Base-by-base conservation (phyloP, 2,888 invertebrate species). In the Meteorus colon region DNA sequence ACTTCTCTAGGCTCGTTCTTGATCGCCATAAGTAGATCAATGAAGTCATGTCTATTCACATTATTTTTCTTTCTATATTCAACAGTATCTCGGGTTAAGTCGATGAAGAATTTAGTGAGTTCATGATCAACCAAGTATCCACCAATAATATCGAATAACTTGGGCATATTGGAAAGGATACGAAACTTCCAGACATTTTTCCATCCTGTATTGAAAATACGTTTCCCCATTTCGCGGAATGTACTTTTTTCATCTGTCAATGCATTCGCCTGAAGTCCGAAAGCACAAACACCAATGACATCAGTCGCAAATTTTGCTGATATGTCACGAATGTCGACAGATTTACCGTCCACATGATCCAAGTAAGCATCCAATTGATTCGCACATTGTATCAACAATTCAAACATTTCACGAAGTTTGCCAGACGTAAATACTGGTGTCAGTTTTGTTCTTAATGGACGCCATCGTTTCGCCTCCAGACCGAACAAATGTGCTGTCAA, bases 401-500 rank as follows among this genome's bases (percentile, higher is more conserved):
- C 89, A 77, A 91, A 91, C 81, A 92, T 90, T 0, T 90, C 85
- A 80, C 92, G 92, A 37, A 91, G 91, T 77, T 91, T 91, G 55
- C 89, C 90, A 14, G 87, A 85, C 1, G 92, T 91, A 37, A 92
- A 90, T 1, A 90, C 90, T 0, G 92, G 89, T 1, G 92, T 90
- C 19, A 92, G 79, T 79, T 91, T 90, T 0, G 87, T 84, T 6
- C 92, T 87, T 1, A 90, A 84, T 1, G 83, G 81, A 75, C 90
- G 91, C 92, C 92, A 92, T 68, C 87, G 87, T 85, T 76, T 91
- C 91, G 92, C 92, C 92, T 78, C 89, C 78, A 92, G 91, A 91
- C 65, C 89, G 89, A 88, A 82, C 19, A 89, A 78, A 79, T 86
- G 82, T 0, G 79, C 83, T 1, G 89, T 89, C 5, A 92, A 81